A percentile compares a stretch with the other conserved stretches of the same genome.
These are phyloP conservation scores for Peromyscus eremicus DNA, from an alignment of 2,797 vertebrate species.

Conservation along the genomic window DNA sequence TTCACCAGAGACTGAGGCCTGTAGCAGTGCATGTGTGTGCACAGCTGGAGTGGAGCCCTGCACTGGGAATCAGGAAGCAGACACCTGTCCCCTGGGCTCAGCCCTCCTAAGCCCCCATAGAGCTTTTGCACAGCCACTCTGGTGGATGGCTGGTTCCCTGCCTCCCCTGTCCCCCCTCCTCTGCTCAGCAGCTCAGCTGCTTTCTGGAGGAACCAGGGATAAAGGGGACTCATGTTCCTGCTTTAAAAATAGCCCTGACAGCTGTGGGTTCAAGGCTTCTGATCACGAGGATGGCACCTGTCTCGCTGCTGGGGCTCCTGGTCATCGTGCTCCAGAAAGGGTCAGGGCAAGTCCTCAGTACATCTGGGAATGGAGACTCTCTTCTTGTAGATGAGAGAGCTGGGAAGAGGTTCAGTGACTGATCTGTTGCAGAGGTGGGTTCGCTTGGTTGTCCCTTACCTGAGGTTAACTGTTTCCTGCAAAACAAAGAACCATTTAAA, in stretches of 20 bases:
- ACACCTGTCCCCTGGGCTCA: accelerated
- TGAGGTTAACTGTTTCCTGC: not conserved
- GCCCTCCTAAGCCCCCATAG: accelerated
- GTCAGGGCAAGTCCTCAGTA: not conserved
- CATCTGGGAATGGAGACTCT: not conserved
- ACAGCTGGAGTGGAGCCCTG: not conserved
- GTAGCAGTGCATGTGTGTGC: not conserved
- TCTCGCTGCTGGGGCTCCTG: conserved; percentile 42
- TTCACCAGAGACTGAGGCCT: not conserved
- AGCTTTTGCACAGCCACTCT: not conserved
- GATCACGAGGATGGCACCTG: not conserved
- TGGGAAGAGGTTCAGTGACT: not conserved
- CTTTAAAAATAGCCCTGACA: conserved; percentile 85
- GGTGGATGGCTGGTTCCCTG: accelerated
- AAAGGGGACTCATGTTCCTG: conserved; percentile 80
- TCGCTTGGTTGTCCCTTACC: not conserved
- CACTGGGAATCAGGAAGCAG: accelerated
- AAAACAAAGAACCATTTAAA: not conserved
- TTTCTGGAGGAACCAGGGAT: conserved; percentile 55
- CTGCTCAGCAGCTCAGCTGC: conserved; percentile 28
- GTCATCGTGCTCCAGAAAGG: not conserved
- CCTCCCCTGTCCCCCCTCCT: not conserved
- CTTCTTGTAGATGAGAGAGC: not conserved
- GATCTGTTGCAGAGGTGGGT: not conserved
- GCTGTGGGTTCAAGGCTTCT: conserved; percentile 79